Percentiles rank a stretch among this genome's conserved stretches.
These are phyloP conservation scores for Sylvia atricapilla DNA, from an alignment of 2,113 vertebrate species.

Conservation along the genomic window DNA sequence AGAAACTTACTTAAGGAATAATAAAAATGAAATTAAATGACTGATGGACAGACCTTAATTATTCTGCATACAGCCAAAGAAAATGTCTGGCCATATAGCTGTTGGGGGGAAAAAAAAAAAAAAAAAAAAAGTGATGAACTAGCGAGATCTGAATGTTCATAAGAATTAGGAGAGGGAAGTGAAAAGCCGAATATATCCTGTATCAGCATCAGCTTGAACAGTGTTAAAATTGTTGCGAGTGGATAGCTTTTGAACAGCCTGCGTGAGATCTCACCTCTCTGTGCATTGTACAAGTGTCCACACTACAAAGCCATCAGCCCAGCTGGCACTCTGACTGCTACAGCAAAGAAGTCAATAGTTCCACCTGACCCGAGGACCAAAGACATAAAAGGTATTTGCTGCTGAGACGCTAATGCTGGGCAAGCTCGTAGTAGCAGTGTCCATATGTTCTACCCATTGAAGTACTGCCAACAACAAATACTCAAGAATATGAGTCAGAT, in stretches of 20 bases:
- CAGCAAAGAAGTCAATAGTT: background rate
- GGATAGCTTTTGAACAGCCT: slow-evolving; percentile 47
- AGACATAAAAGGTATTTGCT: slow-evolving; percentile 25
- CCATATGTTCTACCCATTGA: slow-evolving; percentile 27
- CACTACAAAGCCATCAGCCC: slow-evolving; percentile 16
- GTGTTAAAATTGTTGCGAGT: background rate
- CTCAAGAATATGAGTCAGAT: slow-evolving; percentile 17
- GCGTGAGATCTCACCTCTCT: slow-evolving; percentile 50
- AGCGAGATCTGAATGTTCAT: background rate
- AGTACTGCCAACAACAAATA: slow-evolving; percentile 16
- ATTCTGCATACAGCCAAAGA: background rate
- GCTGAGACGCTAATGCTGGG: background rate
- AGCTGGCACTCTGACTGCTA: slow-evolving; percentile 32
- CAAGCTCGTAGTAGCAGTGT: background rate
- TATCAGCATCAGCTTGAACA: background rate
- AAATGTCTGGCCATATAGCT: background rate
- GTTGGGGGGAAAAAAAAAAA: background rate
- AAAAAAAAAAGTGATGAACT: background rate
- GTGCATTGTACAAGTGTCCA: slow-evolving; percentile 20
- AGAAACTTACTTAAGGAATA: background rate
- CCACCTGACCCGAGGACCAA: background rate
- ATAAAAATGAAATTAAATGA: background rate
- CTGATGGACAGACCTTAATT: background rate
- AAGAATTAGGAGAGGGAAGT: background rate
- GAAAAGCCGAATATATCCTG: slow-evolving; percentile 8